These are phyloP conservation scores for Drosophila sordidapex DNA, from an alignment of 2,888 invertebrate genomes.

Conservation along the genomic window DNA sequence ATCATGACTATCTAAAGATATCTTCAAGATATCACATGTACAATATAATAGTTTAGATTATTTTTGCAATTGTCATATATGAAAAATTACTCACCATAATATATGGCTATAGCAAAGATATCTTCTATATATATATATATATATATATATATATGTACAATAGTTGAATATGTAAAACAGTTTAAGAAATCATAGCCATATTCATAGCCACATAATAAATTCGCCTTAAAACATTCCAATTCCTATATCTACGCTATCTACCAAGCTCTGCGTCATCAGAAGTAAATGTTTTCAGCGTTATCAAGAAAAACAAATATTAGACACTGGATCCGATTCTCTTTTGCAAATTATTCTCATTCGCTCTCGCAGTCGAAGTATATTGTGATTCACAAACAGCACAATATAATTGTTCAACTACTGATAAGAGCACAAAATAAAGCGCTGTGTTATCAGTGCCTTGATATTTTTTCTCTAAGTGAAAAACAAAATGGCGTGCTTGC, in stretches of 20 bases:
- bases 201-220: not conserved
- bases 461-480: not conserved
- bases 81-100: not conserved
- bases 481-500: slow-evolving; percentile 49
- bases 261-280: slow-evolving; percentile 16
- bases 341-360: slow-evolving; percentile 16
- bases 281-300: slow-evolving; percentile 15
- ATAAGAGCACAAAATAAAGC: slow-evolving; percentile 31
- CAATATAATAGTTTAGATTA: not conserved
- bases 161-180: not conserved
- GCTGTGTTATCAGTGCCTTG: slow-evolving; percentile 31
- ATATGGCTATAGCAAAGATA: not conserved
- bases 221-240: not conserved
- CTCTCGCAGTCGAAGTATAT: slow-evolving; percentile 7
- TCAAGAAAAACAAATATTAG: slow-evolving; percentile 27
- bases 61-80: not conserved
- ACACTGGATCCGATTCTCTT: slow-evolving; percentile 19
- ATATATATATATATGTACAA: not conserved
- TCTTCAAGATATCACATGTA: not conserved
- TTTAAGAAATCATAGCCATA: not conserved
- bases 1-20: not conserved
- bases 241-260: not conserved
- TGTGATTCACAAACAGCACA: slow-evolving; percentile 28
- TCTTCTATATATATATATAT: not conserved
- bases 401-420: slow-evolving; percentile 39